These are phyloP conservation scores for Eupithecia abbreviata DNA, from an alignment of 2,888 invertebrate species.

Conservation along the genomic window DNA sequence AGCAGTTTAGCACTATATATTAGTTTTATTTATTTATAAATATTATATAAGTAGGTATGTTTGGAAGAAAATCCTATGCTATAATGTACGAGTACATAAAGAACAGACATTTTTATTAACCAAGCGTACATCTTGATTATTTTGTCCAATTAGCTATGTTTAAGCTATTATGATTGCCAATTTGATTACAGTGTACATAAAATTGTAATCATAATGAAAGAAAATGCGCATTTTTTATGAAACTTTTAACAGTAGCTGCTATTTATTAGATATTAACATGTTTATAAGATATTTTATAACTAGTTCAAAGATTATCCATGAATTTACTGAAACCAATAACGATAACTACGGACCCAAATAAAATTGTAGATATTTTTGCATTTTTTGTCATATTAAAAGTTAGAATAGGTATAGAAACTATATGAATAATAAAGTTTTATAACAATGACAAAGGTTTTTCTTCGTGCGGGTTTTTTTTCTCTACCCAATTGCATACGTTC, in stretches of 20 bases:
- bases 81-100: neutral
- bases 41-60: neutral
- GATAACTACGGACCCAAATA: constrained; percentile 22
- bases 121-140: neutral
- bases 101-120: neutral
- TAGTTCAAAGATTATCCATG: constrained; percentile 17
- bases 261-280: neutral
- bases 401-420: constrained; percentile 18
- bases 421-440: constrained; percentile 23
- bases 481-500: neutral
- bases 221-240: neutral
- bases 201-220: neutral
- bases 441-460: neutral
- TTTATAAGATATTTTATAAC: constrained; percentile 7
- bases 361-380: constrained; percentile 39
- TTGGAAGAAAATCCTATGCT: neutral
- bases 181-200: neutral
- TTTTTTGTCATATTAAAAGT: constrained; percentile 35
- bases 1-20: constrained; percentile 54
- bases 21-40: constrained; percentile 56
- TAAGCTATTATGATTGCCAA: neutral
- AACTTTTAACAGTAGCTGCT: neutral
- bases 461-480: neutral
- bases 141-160: neutral
- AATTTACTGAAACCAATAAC: constrained; percentile 19